phyloP scores from a whole-genome alignment of 2,888 invertebrate genomes.

The Sphaerophoria taeniata region DNA sequence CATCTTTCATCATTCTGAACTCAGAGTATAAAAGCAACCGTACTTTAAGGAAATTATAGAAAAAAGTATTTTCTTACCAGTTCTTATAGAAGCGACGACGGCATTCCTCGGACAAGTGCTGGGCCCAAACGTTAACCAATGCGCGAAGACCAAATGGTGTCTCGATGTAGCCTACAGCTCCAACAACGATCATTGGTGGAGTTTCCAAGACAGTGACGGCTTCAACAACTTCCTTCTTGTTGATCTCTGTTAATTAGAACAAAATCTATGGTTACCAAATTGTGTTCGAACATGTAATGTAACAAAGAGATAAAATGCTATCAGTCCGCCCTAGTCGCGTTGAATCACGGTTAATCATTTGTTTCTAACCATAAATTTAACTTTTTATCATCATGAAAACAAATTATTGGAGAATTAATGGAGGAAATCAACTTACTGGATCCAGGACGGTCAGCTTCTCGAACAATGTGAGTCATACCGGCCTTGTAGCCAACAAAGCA shows the following conservation, averaged over 20 bases:
- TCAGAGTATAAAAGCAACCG: constrained; percentile 42
- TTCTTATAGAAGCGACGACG: constrained; percentile 99
- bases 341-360: constrained; percentile 81
- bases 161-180: too few relatives aligned
- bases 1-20: constrained; percentile 81
- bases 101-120: constrained; percentile 99
- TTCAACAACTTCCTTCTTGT: constrained; percentile 99
- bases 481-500: too few relatives aligned
- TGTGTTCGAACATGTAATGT: neutral
- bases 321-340: constrained; percentile 84
- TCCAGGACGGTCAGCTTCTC: too few relatives aligned
- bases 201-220: too few relatives aligned
- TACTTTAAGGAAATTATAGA: neutral
- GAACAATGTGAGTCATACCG: too few relatives aligned
- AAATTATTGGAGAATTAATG: neutral
- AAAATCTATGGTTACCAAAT: constrained; percentile 51
- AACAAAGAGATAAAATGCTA: constrained; percentile 28
- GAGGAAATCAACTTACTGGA: constrained; percentile 91
- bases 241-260: constrained; percentile 89
- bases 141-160: too few relatives aligned
- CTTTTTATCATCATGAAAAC: constrained; percentile 80
- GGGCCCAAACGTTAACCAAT: constrained; percentile 99
- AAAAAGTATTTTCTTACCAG: constrained; percentile 90
- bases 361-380: constrained; percentile 82
- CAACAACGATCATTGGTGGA: too few relatives aligned